Percentiles rank a stretch among this genome's conserved stretches.
Evolutionary conservation across 2,797 vertebrate species (phyloP).

Genomic region (Chelonia mydas): DNA sequence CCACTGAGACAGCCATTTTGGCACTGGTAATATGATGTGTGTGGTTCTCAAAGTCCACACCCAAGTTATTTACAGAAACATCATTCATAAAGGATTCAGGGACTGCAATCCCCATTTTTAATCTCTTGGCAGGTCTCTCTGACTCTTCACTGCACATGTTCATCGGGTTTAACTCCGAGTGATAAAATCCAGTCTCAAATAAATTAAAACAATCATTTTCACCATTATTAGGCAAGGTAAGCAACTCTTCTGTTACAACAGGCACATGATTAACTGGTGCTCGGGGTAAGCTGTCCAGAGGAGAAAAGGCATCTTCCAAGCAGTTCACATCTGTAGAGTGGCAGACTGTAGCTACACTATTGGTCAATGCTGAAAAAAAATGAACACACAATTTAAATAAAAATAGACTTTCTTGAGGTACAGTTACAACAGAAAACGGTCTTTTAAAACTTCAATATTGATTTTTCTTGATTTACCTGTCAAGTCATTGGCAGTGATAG

Average conservation of each 20-base stretch:
- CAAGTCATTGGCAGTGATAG: constrained; percentile 96
- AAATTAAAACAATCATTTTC: constrained; percentile 95
- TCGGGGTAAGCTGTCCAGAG: constrained; percentile 90
- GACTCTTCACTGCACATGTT: constrained; percentile 92
- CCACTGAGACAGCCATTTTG: constrained; percentile 98
- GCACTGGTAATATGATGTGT: constrained; percentile 93
- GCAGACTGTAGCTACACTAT: constrained; percentile 92
- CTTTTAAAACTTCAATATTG: background rate
- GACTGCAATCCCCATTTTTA: constrained; percentile 93
- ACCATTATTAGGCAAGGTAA: constrained; percentile 89
- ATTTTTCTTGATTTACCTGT: constrained; percentile 84
- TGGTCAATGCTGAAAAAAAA: constrained; percentile 88
- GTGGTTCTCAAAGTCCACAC: constrained; percentile 93
- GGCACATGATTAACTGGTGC: constrained; percentile 90
- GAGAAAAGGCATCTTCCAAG: constrained; percentile 90
- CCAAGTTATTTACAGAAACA: constrained; percentile 93
- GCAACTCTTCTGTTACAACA: constrained; percentile 88
- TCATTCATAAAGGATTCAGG: constrained; percentile 94
- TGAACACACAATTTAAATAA: background rate
- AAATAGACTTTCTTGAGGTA: background rate
- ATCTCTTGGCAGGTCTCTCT: constrained; percentile 93
- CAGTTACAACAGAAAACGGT: background rate
- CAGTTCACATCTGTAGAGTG: constrained; percentile 89
- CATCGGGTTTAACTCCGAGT: constrained; percentile 89
- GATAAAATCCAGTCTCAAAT: constrained; percentile 96